A percentile compares a stretch with the other conserved stretches of the same genome.
Conservation (phyloP, 2,113 vertebrate genomes). For the Thamnaconus septentrionalis region DNA sequence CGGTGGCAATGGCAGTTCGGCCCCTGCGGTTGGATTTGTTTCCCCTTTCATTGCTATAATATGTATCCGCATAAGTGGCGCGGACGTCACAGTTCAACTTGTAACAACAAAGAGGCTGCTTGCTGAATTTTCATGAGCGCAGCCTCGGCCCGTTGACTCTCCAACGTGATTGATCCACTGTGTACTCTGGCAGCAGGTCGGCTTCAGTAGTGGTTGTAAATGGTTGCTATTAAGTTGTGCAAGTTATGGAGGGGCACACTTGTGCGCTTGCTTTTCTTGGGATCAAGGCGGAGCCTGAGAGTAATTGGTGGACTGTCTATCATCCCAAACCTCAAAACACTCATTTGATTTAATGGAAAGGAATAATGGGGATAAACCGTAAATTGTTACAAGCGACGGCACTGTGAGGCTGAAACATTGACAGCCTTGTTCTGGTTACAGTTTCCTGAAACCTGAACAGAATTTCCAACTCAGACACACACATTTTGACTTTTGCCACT, state of each 20-base stretch:
- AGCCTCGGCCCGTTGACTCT: conserved; percentile 40
- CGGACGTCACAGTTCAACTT: conserved; percentile 56
- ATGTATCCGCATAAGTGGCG: conserved; percentile 44
- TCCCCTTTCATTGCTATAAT: conserved; percentile 33
- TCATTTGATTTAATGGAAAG: conserved; percentile 48
- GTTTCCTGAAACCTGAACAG: conserved; percentile 4
- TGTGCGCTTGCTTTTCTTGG: conserved; percentile 49
- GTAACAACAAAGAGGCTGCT: conserved; percentile 60
- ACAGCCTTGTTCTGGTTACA: conserved; percentile 27
- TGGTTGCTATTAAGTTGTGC: conserved; percentile 56
- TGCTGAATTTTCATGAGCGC: conserved; percentile 78
- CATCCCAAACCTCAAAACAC: conserved; percentile 47
- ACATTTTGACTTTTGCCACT: conserved; percentile 31
- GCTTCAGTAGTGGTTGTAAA: conserved; percentile 60
- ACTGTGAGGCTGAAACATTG: conserved; percentile 16
- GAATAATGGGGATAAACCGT: conserved; percentile 14
- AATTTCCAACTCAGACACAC: conserved; percentile 17
- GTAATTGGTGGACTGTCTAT: conserved; percentile 48
- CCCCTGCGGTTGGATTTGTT: conserved; percentile 44
- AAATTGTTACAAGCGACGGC: conserved; percentile 4
- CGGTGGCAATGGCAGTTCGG: conserved; percentile 28
- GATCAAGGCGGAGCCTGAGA: conserved; percentile 58
- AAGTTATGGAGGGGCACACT: conserved; percentile 75
- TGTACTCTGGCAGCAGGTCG: conserved; percentile 67
- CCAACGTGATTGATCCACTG: conserved; percentile 65